Base-by-base conservation (phyloP, 2,888 invertebrate species). In the Ischnura elegans region DNA sequence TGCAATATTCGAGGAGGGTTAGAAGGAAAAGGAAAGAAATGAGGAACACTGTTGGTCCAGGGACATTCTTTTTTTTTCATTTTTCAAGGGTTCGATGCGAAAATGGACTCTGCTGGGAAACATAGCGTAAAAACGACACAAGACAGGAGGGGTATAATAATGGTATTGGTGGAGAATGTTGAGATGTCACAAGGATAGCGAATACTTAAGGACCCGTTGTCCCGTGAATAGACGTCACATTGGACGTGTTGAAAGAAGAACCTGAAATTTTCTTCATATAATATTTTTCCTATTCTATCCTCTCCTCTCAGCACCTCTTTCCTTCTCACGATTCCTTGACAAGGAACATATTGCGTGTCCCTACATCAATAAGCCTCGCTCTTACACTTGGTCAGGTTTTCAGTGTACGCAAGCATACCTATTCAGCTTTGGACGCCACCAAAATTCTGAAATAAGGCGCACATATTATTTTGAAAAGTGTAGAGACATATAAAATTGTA, bases 141-240 rank as follows among this genome's bases (percentile, higher is more conserved):
- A 43, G 46, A 45, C 25, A 42, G 36, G 3, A 46, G n/a, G 25
- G n/a, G 36, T 16, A 36, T 21, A 21, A 43, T 42, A 42, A 85
- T 36, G 42, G 42, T 10, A 46, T 43, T 86, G 86, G 25, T 2
- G n/a, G 86, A 86, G 25, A 86, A 46, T 45, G 45, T 43, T 86
- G 45, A 19, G 46, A n/a, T 86, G n/a, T n/a, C 45, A 43, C 86
- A 42, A 25, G 45, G 86, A n/a, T 2, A 46, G 45, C 86, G 46
- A 86, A 86, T 86, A 45, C 45, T 86, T 86, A 86, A 86, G 46
- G n/a, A 43, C 46, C 61, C 61, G 25, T 61, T 25, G 61, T 61
- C 61, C 76, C 36, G 61, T 36, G 0, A 10, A 29, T 36, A 10
- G 76, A 36, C 36, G 76, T 76, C 76, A 36, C 29, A n/a, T 61